phyloP scores from a whole-genome alignment of 2,797 vertebrate genomes.

The Hyperoplus immaculatus region DNA sequence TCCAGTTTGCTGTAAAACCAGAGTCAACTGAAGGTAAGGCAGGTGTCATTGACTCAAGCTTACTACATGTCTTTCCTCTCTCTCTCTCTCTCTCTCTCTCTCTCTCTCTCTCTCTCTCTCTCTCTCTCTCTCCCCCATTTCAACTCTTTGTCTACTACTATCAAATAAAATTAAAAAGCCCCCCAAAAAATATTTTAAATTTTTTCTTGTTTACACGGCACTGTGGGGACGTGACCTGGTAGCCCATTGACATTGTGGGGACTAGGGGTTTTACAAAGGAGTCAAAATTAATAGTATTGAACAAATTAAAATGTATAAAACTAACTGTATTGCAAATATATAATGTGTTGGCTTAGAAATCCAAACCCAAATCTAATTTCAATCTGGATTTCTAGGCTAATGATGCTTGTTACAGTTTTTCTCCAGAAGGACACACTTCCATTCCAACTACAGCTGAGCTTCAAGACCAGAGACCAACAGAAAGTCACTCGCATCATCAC shows the following conservation, averaged over 20 bases:
- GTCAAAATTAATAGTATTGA: background rate
- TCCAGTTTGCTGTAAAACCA: constrained; percentile 84
- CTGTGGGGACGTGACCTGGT: background rate
- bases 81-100: no score
- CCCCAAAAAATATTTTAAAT: no score
- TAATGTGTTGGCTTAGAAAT: background rate
- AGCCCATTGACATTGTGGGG: background rate
- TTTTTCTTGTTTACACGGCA: background rate
- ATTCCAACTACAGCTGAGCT: constrained; percentile 84
- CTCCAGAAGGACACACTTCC: constrained; percentile 74
- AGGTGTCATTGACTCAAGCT: background rate
- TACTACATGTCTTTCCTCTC: no score
- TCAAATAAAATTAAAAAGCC: no score
- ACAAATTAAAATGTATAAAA: no score
- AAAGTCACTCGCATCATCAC: constrained; percentile 81
- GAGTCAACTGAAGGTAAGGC: constrained; percentile 74
- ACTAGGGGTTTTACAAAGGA: background rate
- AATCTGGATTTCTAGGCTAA: no score
- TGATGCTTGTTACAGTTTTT: constrained; percentile 64
- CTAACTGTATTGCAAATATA: accelerated
- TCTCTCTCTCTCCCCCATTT: no score
- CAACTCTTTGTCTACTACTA: no score
- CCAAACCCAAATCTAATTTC: no score
- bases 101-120: no score
- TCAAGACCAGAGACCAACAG: constrained; percentile 82